phyloP scores from a whole-genome alignment of 2,797 vertebrate species.

The Acipenser transmontanus region DNA sequence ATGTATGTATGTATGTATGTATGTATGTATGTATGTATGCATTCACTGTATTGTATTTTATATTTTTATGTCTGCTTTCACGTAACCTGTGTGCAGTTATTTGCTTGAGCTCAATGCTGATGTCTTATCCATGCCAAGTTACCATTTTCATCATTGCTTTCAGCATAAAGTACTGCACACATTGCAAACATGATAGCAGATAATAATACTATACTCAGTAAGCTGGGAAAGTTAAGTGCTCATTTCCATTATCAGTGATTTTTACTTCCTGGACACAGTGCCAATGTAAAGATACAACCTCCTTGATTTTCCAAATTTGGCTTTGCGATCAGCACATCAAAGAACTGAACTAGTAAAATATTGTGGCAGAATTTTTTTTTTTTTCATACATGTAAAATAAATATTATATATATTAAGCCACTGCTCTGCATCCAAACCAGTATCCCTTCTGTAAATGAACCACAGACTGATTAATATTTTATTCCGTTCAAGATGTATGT shows the following conservation, averaged over 20 bases:
- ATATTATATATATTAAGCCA: too few species aligned
- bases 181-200: conserved; percentile 32
- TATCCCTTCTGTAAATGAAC: conserved; percentile 17
- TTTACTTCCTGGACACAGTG: conserved; percentile 29
- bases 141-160: conserved; percentile 39
- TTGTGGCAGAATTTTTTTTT: too few species aligned
- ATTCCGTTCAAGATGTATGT: conserved; percentile 22
- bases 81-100: conserved; percentile 32
- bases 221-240: conserved; percentile 33
- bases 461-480: conserved; percentile 36
- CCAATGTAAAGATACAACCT: too few species aligned
- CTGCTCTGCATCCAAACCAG: conserved; percentile 12
- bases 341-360: too few species aligned
- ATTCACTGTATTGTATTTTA: neutral
- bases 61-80: conserved; percentile 1
- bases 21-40: too few species aligned
- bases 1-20: neutral
- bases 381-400: too few species aligned
- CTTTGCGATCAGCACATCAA: too few species aligned
- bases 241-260: conserved; percentile 35
- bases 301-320: too few species aligned
- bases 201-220: conserved; percentile 41
- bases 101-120: conserved; percentile 30
- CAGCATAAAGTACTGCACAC: conserved; percentile 37
- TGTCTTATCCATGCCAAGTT: conserved; percentile 35